Conservation (phyloP, 2,888 invertebrate species). For the Neelides folsomi region DNA sequence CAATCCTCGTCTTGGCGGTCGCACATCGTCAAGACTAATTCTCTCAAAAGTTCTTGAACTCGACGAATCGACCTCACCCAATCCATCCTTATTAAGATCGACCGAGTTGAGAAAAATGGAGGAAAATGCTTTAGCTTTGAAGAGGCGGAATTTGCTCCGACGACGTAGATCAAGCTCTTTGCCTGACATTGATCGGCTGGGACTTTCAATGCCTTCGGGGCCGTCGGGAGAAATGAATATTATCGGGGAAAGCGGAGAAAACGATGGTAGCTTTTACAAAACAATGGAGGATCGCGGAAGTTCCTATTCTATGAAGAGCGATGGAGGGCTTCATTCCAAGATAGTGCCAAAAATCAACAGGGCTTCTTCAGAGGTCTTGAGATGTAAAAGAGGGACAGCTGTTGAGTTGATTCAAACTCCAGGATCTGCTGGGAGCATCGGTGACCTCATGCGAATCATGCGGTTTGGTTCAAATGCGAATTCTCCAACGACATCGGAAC, state of each 20-base stretch:
- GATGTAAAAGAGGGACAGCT: constrained; percentile 3
- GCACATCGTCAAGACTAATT: too few species aligned
- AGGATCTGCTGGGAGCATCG: constrained; percentile 48
- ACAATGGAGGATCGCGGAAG: too few species aligned
- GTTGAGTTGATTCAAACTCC: constrained; percentile 4
- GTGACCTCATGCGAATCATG: constrained; percentile 63
- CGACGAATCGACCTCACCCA: too few species aligned
- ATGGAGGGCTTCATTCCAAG: too few species aligned
- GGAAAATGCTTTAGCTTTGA: too few species aligned
- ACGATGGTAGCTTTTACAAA: too few species aligned
- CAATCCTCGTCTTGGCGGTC: constrained; percentile 19
- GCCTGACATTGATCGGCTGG: constrained; percentile 26
- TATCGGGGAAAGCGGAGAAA: not conserved
- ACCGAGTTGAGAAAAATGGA: too few species aligned
- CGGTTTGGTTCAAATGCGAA: constrained; percentile 59
- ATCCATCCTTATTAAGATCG: too few species aligned
- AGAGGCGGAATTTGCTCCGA: constrained; percentile 6
- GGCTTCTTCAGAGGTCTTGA: constrained; percentile 3
- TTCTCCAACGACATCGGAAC: constrained; percentile 50
- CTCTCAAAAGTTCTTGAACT: too few species aligned
- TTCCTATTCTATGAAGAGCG: too few species aligned
- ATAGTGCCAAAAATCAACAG: not conserved
- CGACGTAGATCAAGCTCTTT: constrained; percentile 30
- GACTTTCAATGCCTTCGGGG: not conserved
- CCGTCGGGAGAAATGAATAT: not conserved